These are phyloP conservation scores for Lomographa bimaculata DNA, from an alignment of 2,888 invertebrate genomes.

Conservation along the genomic window DNA sequence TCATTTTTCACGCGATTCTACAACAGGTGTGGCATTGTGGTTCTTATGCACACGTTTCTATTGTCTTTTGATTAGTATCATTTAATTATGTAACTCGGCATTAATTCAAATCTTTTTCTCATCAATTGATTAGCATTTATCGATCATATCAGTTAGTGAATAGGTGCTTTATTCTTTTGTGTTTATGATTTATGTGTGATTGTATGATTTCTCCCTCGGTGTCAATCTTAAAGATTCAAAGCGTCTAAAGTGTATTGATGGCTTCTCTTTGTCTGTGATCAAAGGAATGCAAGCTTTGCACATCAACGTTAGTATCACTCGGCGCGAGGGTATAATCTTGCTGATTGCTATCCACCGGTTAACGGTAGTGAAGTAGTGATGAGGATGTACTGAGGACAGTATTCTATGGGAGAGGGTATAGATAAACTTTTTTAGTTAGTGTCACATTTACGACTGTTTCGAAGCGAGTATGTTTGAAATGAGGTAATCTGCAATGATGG, in stretches of 20 bases:
- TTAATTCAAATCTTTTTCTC: constrained; percentile 8
- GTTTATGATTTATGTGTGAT: neutral
- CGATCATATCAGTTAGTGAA: constrained; percentile 1
- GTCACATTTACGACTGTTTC: no score
- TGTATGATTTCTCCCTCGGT: neutral
- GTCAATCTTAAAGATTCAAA: constrained; percentile 6
- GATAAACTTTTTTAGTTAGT: no score
- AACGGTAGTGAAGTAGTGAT: constrained; percentile 34
- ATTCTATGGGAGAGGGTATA: no score
- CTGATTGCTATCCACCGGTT: constrained; percentile 54
- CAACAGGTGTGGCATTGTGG: constrained; percentile 22
- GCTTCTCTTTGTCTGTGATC: constrained; percentile 18
- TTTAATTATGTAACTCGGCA: constrained; percentile 15
- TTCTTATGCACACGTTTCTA: constrained; percentile 24
- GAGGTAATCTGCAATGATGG: no score
- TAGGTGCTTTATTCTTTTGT: neutral
- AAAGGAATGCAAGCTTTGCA: constrained; percentile 21
- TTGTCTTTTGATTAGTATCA: constrained; percentile 28
- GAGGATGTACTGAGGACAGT: constrained; percentile 8
- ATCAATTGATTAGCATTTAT: constrained; percentile 5
- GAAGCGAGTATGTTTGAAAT: no score
- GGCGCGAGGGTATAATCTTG: constrained; percentile 50
- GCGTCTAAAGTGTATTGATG: constrained; percentile 6
- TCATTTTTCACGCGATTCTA: constrained; percentile 21
- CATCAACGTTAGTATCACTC: constrained; percentile 31